Conservation (phyloP, 1,140 invertebrate genomes). For the Halesus radiatus region DNA sequence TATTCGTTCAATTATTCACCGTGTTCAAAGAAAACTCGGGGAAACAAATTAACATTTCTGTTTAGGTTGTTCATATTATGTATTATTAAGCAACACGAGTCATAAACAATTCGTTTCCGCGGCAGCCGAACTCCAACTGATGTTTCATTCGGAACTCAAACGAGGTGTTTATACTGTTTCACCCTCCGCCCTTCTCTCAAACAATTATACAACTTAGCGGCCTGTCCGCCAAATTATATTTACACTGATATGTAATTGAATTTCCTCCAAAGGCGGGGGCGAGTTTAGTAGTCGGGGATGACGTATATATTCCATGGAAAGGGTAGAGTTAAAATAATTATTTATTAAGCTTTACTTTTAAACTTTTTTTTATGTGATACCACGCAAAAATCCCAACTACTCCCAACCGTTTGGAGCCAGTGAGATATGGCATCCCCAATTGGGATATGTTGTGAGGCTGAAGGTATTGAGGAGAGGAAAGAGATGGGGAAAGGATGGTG, state of each 20-base stretch:
- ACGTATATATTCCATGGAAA: no score
- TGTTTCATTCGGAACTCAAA: background rate
- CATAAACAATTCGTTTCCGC: background rate
- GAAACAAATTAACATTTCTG: background rate
- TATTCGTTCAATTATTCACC: background rate
- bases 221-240: conserved; percentile 42
- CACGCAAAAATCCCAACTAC: no score
- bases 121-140: background rate
- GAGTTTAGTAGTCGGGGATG: background rate
- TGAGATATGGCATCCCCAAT: no score
- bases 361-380: no score
- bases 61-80: background rate
- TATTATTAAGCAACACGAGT: background rate
- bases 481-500: no score
- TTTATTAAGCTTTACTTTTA: no score
- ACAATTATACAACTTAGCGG: conserved; percentile 41
- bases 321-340: no score
- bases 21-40: background rate
- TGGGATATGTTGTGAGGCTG: no score
- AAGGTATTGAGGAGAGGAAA: no score
- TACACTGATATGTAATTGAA: conserved; percentile 45
- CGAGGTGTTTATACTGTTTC: conserved; percentile 9
- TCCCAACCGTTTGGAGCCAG: no score
- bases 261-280: conserved; percentile 4
- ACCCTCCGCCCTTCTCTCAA: background rate